Percentiles rank a stretch among this genome's conserved stretches.
Conservation (phyloP, 1,140 invertebrate species). For the Bombus waltoni region DNA sequence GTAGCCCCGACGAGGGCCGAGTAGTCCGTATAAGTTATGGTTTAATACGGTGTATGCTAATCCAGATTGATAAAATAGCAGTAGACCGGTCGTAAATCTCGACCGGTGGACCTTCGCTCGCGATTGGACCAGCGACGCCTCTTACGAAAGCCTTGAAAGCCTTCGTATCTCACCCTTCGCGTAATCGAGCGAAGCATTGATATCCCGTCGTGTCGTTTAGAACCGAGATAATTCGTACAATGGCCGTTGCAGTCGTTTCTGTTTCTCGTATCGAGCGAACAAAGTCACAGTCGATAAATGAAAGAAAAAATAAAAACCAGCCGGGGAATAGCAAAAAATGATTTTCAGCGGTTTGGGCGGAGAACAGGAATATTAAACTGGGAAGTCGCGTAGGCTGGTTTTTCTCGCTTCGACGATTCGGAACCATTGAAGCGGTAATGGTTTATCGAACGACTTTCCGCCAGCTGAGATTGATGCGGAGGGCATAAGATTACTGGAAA, state of each 20-base stretch:
- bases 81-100: slow-evolving; percentile 72
- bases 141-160: slow-evolving; percentile 51
- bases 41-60: slow-evolving; percentile 78
- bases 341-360: not conserved
- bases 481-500: slow-evolving; percentile 5
- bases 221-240: slow-evolving; percentile 8
- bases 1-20: slow-evolving; percentile 9
- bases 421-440: slow-evolving; percentile 8
- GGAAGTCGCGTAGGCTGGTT: slow-evolving; percentile 22
- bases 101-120: slow-evolving; percentile 57
- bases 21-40: slow-evolving; percentile 72
- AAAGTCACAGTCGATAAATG: not conserved
- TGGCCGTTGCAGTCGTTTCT: not conserved
- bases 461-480: not conserved
- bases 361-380: not conserved
- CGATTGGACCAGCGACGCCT: slow-evolving; percentile 64
- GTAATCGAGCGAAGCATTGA: slow-evolving; percentile 7
- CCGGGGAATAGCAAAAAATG: not conserved
- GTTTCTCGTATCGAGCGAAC: too few relatives aligned
- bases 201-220: slow-evolving; percentile 6
- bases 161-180: slow-evolving; percentile 16
- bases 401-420: slow-evolving; percentile 18
- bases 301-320: not conserved
- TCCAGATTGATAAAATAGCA: slow-evolving; percentile 79
- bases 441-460: slow-evolving; percentile 20